Conservation (phyloP, 2,113 vertebrate genomes). For the Mormyrus iriodes region DNA sequence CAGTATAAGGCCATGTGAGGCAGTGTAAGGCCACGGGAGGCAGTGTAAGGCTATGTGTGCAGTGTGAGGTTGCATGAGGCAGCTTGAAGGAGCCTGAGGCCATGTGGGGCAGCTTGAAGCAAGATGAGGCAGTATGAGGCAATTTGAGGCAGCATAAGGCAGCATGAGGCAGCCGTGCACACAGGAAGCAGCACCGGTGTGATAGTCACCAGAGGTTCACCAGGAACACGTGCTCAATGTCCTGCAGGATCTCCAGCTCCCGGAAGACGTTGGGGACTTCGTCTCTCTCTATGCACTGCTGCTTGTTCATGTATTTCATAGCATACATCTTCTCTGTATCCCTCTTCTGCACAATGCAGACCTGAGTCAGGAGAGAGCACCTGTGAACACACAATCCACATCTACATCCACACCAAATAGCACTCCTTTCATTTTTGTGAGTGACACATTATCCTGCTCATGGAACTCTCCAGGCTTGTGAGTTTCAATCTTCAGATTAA, state of each 20-base stretch:
- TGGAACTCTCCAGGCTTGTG: neutral
- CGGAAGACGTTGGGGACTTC: conserved; percentile 97
- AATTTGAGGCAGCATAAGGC: neutral
- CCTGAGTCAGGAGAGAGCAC: conserved; percentile 55
- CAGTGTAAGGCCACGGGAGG: neutral
- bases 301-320: conserved; percentile 99
- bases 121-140: neutral
- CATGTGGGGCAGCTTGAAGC: neutral
- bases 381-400: neutral
- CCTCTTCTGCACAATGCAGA: conserved; percentile 95
- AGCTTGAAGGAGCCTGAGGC: neutral
- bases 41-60: no score
- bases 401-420: neutral
- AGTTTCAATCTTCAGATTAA: neutral
- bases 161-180: neutral
- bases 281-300: conserved; percentile 92
- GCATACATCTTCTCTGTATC: conserved; percentile 99
- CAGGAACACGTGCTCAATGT: conserved; percentile 93
- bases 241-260: conserved; percentile 96
- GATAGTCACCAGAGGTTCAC: conserved; percentile 94
- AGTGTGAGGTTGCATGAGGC: neutral
- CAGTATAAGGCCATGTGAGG: neutral
- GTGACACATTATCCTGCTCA: neutral
- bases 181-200: neutral
- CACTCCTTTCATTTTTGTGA: neutral